Percentiles rank a stretch among this genome's conserved stretches.
These are phyloP conservation scores for Odontomyia ornata DNA, from an alignment of 2,888 invertebrate genomes.

Conservation along the genomic window DNA sequence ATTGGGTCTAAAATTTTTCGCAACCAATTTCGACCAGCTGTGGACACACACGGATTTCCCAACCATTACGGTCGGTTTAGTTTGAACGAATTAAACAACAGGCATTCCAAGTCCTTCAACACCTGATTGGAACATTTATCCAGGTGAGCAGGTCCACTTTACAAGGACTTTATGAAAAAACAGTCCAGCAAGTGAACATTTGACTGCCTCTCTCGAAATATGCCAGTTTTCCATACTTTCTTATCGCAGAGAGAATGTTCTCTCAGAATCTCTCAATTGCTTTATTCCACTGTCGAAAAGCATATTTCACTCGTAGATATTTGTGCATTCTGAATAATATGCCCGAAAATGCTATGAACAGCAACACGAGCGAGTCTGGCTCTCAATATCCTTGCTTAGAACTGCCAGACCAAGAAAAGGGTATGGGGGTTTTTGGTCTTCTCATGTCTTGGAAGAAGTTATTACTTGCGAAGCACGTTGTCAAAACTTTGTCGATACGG, in stretches of 20 bases:
- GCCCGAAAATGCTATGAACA: neutral
- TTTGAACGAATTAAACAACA: too few species aligned
- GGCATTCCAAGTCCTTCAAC: neutral
- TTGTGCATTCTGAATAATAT: neutral
- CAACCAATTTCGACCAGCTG: too few species aligned
- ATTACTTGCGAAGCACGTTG: slow-evolving; percentile 45
- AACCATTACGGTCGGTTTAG: too few species aligned
- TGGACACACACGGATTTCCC: too few species aligned
- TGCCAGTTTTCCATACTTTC: neutral
- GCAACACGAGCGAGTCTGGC: neutral
- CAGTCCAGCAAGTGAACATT: neutral
- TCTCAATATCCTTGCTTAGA: neutral
- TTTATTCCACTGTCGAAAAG: neutral
- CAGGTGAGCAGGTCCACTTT: neutral
- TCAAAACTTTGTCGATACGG: slow-evolving; percentile 44
- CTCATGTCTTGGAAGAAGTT: slow-evolving; percentile 43
- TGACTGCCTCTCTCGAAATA: neutral
- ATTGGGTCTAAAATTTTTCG: neutral
- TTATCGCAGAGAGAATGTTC: neutral
- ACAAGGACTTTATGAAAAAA: neutral
- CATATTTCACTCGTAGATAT: neutral
- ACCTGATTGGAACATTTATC: neutral
- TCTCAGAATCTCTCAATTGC: neutral
- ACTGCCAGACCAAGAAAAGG: neutral
- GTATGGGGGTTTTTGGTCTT: slow-evolving; percentile 28